Base-by-base conservation (phyloP, 2,113 vertebrate species). In the Tachuris rubrigastra region DNA sequence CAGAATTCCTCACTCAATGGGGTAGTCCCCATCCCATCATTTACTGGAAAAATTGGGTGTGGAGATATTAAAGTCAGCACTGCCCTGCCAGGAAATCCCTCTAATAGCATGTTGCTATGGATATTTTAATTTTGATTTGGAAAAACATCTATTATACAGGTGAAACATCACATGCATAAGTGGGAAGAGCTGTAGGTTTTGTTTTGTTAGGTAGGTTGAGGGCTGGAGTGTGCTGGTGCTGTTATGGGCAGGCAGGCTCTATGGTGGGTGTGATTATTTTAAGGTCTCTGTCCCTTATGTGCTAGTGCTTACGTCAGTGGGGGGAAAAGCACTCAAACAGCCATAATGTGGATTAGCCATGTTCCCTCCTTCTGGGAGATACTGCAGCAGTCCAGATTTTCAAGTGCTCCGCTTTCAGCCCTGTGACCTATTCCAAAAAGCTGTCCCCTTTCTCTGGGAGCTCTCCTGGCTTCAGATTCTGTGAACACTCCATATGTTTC, bases 131-230 rank as follows among this genome's bases (percentile, higher is more conserved):
- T 78, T 30, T 83, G 60, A 46, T 8, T 5, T 30, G 41, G 25
- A 75, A 75, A 82, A 72, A 2, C 35, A 52, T 8, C 58, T 46
- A 8, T 63, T 46, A 37, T 4, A 42, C 23, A 19, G 20, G 20
- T 42, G 44, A 82, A 89, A 5, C n/a, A 47, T n/a, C 2, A 0
- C 35, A 8, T 0, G 2, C 42, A 42, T 20, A 39, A 56, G 20
- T 27, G 8, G 25, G n/a, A 21, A 47, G 37, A 60, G 33, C 62
- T 76, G 33, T 41, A 37, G 23, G 19, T 28, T 87, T 69, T 56
- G 30, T 16, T 91, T 42, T 0, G 1, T 62, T 52, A 9, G 5
- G 37, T 35, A 27, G 11, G 21, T 15, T 71, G 41, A 5, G 24
- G 46, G 31, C 15, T 47, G 49, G 55, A 69, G 20, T 7, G 37